Conservation (phyloP, 1,140 invertebrate species). For the Drosophila seguyi region DNA sequence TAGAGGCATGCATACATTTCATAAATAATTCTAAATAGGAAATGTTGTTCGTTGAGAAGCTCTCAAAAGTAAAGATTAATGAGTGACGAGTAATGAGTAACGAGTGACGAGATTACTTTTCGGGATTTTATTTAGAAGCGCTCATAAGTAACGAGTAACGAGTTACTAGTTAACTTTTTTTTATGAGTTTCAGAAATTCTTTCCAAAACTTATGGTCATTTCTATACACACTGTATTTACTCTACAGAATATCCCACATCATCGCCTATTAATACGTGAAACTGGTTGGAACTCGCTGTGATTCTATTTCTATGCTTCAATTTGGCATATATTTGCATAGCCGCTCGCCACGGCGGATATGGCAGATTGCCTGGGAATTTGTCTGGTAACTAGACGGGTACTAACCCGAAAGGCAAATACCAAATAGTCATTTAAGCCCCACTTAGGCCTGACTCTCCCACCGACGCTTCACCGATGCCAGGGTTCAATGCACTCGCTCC, state of each 20-base stretch:
- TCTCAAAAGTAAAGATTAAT: too few relatives aligned
- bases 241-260: slow-evolving; percentile 31
- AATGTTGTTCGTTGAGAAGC: neutral
- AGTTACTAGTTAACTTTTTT: neutral
- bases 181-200: neutral
- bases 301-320: slow-evolving; percentile 35
- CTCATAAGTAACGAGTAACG: neutral
- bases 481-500: slow-evolving; percentile 50
- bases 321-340: slow-evolving; percentile 72
- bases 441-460: neutral
- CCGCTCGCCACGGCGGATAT: slow-evolving; percentile 19
- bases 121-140: too few relatives aligned
- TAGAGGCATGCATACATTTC: too few relatives aligned
- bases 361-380: slow-evolving; percentile 25
- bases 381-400: slow-evolving; percentile 15
- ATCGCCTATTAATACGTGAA: slow-evolving; percentile 57
- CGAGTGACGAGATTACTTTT: too few relatives aligned
- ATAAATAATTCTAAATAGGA: neutral
- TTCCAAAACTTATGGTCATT: neutral
- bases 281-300: slow-evolving; percentile 27
- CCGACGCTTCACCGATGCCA: neutral
- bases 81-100: too few relatives aligned
- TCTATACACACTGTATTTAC: neutral
- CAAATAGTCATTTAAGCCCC: neutral
- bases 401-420: slow-evolving; percentile 39